Base-by-base conservation (phyloP, 2,888 invertebrate species). In the Oegoconia quadripuncta region DNA sequence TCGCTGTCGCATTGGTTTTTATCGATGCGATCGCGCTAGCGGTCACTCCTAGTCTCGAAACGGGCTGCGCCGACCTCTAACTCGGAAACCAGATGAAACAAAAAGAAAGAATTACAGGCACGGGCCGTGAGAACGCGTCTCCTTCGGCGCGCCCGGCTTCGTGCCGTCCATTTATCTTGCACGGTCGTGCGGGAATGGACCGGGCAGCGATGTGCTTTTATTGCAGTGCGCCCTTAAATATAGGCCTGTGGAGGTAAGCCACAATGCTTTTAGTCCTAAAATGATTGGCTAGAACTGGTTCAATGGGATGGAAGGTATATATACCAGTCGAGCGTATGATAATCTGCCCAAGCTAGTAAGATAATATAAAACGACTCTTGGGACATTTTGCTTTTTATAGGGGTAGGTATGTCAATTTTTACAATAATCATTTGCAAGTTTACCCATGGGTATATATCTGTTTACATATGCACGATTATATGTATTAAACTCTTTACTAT, bases 81-180 rank as follows among this genome's bases (percentile, higher is more conserved):
- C 80, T 83, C 74, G 73, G 81, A 74, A 77, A 74, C 73, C 71
- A 76, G 75, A 74, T 69, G 72, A 75, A 79, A 81, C 68, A 84
- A 84, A 86, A 83, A 83, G 69, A 79, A 74, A 64, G 67, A 70
- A 71, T 69, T 67, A 65, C 73, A 70, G 73, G 79, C 79, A 77
- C 82, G 83, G 84, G 83, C 84, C 86, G 86, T 86, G 86, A 86
- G 86, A 86, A 84, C 81, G 76, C 75, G 77, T 76, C 81, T 79
- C 75, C 74, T 72, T 64, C 63, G 65, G 57, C 65, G 64, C 66
- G 71, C 63, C 57, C 63, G 47, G 66, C 63, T 59, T 60, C 62
- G 66, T 61, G 62, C 72, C 76, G 68, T 72, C 77, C 84, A 84
- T 87, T 87, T 86, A 87, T 86, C 84, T 83, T 78, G 74, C 73